A percentile compares a stretch with the other conserved stretches of the same genome.
phyloP scores from a whole-genome alignment of 2,888 invertebrate genomes.

The Caenorhabditis sp. region DNA sequence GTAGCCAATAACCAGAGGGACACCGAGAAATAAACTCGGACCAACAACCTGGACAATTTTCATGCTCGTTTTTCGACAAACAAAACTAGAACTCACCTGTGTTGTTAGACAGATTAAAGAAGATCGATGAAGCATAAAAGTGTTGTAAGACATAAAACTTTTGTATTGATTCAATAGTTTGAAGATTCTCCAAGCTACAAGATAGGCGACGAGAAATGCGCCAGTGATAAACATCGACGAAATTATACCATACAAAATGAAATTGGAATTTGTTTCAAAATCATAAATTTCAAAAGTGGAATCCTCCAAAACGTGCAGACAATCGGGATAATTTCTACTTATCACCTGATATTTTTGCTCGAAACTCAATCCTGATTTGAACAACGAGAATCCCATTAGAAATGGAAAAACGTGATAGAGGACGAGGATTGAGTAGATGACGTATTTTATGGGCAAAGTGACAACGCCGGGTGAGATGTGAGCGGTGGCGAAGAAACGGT shows the following conservation, averaged over 20 bases:
- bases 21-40: neutral
- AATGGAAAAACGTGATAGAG: slow-evolving; percentile 19
- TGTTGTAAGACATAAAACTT: neutral
- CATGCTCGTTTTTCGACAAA: no score
- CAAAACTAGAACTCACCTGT: no score
- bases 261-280: slow-evolving; percentile 15
- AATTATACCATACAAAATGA: slow-evolving; percentile 3
- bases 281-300: slow-evolving; percentile 33
- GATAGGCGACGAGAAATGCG: neutral
- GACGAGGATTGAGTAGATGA: neutral
- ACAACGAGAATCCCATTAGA: slow-evolving; percentile 20
- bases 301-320: slow-evolving; percentile 10
- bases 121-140: neutral
- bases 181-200: neutral
- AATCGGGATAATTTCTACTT: slow-evolving; percentile 23
- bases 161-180: neutral
- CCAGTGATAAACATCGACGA: neutral
- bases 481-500: slow-evolving; percentile 18
- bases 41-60: neutral
- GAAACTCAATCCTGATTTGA: slow-evolving; percentile 12
- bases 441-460: slow-evolving; percentile 8
- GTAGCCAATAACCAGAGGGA: neutral
- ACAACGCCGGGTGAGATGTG: slow-evolving; percentile 17
- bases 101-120: neutral
- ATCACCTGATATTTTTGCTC: slow-evolving; percentile 12